phyloP scores from a whole-genome alignment of 2,113 vertebrate species.

The Petroica traversi region DNA sequence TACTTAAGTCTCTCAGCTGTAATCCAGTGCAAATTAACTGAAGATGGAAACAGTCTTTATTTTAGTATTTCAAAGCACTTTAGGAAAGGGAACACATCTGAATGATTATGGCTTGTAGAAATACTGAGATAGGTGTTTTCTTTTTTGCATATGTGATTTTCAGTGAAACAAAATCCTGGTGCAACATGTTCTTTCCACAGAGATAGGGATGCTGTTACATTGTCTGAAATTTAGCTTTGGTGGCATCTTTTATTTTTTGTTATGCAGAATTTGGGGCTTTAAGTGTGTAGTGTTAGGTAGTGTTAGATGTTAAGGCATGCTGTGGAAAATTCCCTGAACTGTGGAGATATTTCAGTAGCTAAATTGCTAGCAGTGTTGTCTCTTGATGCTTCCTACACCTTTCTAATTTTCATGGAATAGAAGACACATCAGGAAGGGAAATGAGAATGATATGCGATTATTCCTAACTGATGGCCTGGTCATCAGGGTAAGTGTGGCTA shows the following conservation, averaged over 20 bases:
- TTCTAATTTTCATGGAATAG: not conserved
- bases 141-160: not conserved
- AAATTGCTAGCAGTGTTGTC: not conserved
- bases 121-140: not conserved
- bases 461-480: not conserved
- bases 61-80: not conserved
- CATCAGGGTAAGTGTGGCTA: not conserved
- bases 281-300: not conserved
- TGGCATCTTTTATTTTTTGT: not conserved
- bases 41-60: not conserved
- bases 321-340: not conserved
- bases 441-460: not conserved
- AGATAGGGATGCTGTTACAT: not conserved
- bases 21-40: slow-evolving; percentile 32
- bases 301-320: not conserved
- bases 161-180: not conserved
- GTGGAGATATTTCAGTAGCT: not conserved
- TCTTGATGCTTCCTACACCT: not conserved
- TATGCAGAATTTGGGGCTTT: not conserved
- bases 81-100: not conserved
- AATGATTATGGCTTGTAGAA: not conserved
- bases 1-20: not conserved
- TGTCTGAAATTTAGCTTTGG: not conserved
- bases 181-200: not conserved
- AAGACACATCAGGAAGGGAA: not conserved